Conservation (phyloP, 2,113 vertebrate genomes). For the Calcarius ornatus region DNA sequence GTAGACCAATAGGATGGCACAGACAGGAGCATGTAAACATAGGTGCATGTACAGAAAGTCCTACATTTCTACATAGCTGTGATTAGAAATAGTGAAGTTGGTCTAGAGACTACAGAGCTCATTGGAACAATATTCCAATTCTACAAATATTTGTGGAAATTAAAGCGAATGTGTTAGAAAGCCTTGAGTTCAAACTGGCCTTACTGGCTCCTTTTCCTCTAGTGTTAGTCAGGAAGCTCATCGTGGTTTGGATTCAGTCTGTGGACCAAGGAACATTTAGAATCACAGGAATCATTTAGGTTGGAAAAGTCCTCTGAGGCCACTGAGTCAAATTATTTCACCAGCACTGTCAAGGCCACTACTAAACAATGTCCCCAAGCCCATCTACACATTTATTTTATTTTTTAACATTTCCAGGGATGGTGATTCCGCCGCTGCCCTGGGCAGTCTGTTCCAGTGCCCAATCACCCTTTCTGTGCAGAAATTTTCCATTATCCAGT, state of each 20-base stretch:
- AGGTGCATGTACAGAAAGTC: background rate
- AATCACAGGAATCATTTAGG: background rate
- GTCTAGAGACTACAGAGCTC: background rate
- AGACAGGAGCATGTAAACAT: background rate
- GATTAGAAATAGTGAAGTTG: background rate
- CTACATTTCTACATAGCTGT: background rate
- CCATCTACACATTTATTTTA: too few relatives aligned
- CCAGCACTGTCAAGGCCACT: background rate
- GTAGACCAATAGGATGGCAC: background rate
- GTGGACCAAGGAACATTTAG: background rate
- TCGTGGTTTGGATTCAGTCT: rapidly evolving
- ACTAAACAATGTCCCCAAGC: too few relatives aligned
- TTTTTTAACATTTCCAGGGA: background rate
- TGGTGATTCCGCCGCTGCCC: background rate
- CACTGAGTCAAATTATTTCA: background rate
- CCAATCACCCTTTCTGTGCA: too few relatives aligned
- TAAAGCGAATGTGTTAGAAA: background rate
- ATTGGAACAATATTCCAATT: background rate
- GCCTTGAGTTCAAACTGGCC: background rate
- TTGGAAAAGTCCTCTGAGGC: background rate
- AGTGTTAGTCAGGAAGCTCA: background rate
- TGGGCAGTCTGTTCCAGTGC: background rate
- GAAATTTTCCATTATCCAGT: background rate
- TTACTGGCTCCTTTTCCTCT: background rate
- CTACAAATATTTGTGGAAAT: background rate